Evolutionary conservation across 2,797 vertebrate genomes (phyloP).

Genomic region (Sebastes iracundus): DNA sequence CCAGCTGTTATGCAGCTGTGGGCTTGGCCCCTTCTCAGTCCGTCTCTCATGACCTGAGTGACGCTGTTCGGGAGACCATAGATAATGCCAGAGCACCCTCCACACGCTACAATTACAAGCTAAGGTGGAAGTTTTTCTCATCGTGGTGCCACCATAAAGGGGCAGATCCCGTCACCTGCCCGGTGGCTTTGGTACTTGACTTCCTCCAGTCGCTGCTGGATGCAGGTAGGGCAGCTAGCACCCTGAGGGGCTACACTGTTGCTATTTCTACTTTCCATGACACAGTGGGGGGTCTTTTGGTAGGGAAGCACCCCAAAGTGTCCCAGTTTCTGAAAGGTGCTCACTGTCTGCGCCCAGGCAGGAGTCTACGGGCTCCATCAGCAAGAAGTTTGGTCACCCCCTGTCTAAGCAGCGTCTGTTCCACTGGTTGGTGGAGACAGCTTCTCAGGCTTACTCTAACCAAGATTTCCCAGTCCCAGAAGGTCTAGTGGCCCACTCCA

Average conservation of each 20-base stretch:
- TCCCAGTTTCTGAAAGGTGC: background rate
- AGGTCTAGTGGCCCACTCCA: background rate
- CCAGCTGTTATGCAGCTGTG: background rate
- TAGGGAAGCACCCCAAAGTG: background rate
- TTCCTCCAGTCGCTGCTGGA: background rate
- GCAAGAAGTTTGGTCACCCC: too few relatives aligned
- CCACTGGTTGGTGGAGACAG: too few relatives aligned
- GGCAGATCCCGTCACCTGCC: background rate
- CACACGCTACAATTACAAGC: background rate
- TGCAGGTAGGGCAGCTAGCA: background rate
- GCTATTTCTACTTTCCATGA: background rate
- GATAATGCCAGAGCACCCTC: background rate
- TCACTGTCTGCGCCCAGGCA: background rate
- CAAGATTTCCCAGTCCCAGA: too few relatives aligned
- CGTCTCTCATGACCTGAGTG: background rate
- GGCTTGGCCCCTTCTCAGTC: background rate
- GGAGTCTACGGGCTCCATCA: background rate
- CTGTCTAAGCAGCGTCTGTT: too few relatives aligned
- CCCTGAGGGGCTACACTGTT: background rate
- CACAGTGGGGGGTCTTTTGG: background rate
- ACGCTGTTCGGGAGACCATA: too few relatives aligned
- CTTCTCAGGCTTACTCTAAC: too few relatives aligned
- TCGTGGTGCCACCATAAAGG: background rate
- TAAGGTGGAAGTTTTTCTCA: background rate
- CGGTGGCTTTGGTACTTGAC: background rate